phyloP scores from a whole-genome alignment of 2,888 invertebrate species.

The Poecilus cupreus region DNA sequence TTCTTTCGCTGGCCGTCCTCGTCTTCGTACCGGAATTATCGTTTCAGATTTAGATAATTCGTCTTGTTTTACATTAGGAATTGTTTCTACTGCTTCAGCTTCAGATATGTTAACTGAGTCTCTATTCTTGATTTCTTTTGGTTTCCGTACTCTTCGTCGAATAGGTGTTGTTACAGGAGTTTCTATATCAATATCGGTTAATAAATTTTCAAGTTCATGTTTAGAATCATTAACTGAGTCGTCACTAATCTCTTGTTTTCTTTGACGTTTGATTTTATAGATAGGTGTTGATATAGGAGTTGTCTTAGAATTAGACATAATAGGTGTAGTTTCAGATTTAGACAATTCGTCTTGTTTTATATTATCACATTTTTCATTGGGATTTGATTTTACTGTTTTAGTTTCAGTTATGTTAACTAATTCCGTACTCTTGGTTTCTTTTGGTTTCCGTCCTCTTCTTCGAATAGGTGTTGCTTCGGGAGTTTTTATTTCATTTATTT shows the following conservation, averaged over 20 bases:
- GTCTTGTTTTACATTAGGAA: background rate
- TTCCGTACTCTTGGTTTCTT: too few relatives aligned
- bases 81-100: background rate
- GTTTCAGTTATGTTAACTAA: too few relatives aligned
- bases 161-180: background rate
- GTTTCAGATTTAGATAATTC: background rate
- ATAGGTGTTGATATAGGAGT: too few relatives aligned
- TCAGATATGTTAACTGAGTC: too few relatives aligned
- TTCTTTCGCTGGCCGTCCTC: background rate
- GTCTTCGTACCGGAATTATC: background rate
- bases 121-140: background rate
- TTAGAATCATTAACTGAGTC: background rate
- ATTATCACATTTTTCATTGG: too few relatives aligned
- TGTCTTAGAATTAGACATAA: too few relatives aligned
- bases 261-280: too few relatives aligned
- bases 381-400: too few relatives aligned
- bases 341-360: background rate
- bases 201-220: background rate
- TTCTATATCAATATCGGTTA: background rate
- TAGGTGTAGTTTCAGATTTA: background rate
- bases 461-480: too few relatives aligned
- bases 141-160: background rate
- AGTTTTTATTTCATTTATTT: too few relatives aligned
- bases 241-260: too few relatives aligned
- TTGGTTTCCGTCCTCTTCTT: too few relatives aligned